These are phyloP conservation scores for Microplitis demolitor DNA, from an alignment of 1,140 invertebrate genomes.

Conservation along the genomic window DNA sequence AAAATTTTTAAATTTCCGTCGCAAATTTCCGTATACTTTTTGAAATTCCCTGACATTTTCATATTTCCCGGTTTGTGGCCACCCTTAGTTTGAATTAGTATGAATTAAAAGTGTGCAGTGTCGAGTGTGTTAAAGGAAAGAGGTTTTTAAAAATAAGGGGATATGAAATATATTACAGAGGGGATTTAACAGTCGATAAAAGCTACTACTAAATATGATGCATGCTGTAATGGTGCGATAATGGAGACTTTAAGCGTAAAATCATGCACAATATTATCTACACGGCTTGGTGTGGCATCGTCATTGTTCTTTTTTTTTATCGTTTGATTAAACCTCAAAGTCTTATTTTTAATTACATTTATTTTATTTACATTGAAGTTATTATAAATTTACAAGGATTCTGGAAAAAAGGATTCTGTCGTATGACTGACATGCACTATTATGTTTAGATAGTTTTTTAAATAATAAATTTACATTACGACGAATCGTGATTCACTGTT, in stretches of 20 bases:
- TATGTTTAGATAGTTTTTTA: neutral
- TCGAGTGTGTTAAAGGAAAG: no score
- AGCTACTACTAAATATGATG: neutral
- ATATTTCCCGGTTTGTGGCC: no score
- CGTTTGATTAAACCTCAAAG: neutral
- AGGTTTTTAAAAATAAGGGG: no score
- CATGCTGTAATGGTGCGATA: neutral
- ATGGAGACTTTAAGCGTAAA: slow-evolving; percentile 7
- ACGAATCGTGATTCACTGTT: neutral
- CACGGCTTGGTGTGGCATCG: slow-evolving; percentile 55
- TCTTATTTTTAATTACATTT: neutral
- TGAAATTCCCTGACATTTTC: no score
- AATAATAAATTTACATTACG: neutral
- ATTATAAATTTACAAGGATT: neutral
- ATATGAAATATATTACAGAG: no score
- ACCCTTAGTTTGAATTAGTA: no score
- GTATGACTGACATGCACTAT: slow-evolving; percentile 59
- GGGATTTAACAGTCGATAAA: neutral
- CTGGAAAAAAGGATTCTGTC: neutral
- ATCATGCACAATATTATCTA: slow-evolving; percentile 8
- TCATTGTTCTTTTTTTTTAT: slow-evolving; percentile 23
- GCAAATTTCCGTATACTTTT: no score
- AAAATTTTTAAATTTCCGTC: no score
- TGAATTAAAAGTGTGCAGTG: neutral
- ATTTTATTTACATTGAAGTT: neutral